Base-by-base conservation (phyloP, 2,113 vertebrate species). In the Puntigrus tetrazona region DNA sequence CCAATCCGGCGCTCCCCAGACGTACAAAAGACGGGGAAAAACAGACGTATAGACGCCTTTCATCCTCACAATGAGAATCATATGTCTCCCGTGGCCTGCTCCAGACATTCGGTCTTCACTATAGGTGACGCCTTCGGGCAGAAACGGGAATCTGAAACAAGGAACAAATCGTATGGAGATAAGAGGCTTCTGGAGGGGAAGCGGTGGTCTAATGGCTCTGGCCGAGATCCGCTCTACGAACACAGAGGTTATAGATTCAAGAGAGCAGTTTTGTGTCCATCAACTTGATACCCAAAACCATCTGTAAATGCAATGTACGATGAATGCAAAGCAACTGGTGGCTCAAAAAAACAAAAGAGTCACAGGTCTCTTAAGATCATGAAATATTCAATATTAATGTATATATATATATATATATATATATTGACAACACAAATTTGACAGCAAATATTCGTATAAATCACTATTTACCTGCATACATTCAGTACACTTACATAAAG, bases 51-150 rank as follows among this genome's bases (percentile, higher is more conserved):
- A 84, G 82, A 86, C 76, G 82, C 87, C 84, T 88, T 88, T 86
- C 83, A 88, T 88, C 78, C 87, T 45, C 55, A 52, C 82, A 88
- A 86, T 86, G 87, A 86, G 81, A 88, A 84, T 86, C 87, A 88
- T 78, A 86, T 88, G 85, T 82, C 43, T 78, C 29, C 72, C 47
- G 10, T 27, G 80, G 75, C 55, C 52, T 13, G 76, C 57, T 80
- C 61, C 81, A 84, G 74, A 83, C 75, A 41, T 84, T 77, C 72
- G 27, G 59, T 63, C 43, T 69, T 82, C 78, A 77, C 57, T 77
- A 84, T 57, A 78, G 77, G 77, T 84, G 83, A 78, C 74, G 74
- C 63, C 74, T 50, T 55, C 59, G 4, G 83, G 59, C 74, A 47
- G 20, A 84, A 63, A 75, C 10, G 74, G 27, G 45, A 84, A 84